Evolutionary conservation across 2,888 invertebrate genomes (phyloP), one percentile per base, ranked within the genome.

Genomic region (Dasypogon diadema): DNA sequence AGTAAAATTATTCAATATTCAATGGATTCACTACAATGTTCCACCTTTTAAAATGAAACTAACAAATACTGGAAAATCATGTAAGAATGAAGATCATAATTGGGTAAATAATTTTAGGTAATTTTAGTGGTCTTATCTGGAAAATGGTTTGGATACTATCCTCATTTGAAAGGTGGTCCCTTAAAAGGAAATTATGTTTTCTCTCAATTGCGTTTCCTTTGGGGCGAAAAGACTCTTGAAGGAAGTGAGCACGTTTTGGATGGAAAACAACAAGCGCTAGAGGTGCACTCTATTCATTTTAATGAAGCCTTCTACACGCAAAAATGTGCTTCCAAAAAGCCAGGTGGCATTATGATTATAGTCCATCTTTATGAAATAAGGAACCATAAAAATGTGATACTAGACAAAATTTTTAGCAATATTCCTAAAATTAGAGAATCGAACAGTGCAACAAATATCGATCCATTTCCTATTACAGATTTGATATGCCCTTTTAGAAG

Each of bases 141-240:
- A 8, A 21, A 60, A 21, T 60, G 60, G 60, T 0, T 60, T 18
- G 60, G 60, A 6, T 10, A 88, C 3, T 83, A 89, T 1, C 91
- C 92, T 0, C 90, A 88, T 80, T 79, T 92, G 51, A 85, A 86
- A 73, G 89, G 88, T 0, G 92, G 92, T 0, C 90, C 91, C 0
- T 87, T 92, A 54, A 75, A 84, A 2, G 89, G 88, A 6, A 90
- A 89, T 76, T 91, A 91, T 79, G 85, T 90, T 0, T 87, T 92
- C 68, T 90, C 91, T 0, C 91, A 92, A 82, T 84, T 91, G 42
- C 92, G 92, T 83, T 91, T 92, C 81, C 92, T 92, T 81, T 92
- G 92, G 92, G 91, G 92, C 0, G 80, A 84, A 0, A 85, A 88
- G 77, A 87, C 90, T 82, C 87, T 88, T 85, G 87, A 88, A 77